A percentile compares a stretch with the other conserved stretches of the same genome.
phyloP scores from a whole-genome alignment of 2,113 vertebrate genomes.

The Ellobius talpinus region DNA sequence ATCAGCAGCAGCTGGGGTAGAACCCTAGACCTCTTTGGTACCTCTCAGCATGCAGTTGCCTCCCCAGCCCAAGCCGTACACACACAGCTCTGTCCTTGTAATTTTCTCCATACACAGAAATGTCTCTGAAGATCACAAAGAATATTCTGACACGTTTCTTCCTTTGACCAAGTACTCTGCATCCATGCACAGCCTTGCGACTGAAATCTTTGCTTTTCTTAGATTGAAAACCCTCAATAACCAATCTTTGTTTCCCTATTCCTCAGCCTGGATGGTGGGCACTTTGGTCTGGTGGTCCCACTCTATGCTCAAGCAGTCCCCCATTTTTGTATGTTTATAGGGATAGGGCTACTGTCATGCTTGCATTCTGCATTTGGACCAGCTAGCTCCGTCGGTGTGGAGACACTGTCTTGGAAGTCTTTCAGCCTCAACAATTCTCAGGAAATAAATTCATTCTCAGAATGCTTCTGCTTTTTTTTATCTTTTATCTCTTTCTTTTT shows the following conservation, averaged over 20 bases:
- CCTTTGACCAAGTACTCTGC: conserved; percentile 48
- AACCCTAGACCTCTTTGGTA: neutral
- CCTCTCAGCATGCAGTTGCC: neutral
- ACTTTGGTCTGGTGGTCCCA: neutral
- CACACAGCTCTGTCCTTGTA: neutral
- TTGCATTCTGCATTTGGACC: conserved; percentile 43
- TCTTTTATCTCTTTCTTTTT: neutral
- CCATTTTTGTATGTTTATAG: conserved; percentile 10
- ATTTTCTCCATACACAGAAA: neutral
- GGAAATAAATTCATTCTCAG: conserved; percentile 41
- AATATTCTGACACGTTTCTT: conserved; percentile 48
- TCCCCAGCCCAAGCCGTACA: neutral
- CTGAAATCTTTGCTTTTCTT: conserved; percentile 38
- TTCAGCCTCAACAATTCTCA: neutral
- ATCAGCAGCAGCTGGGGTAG: neutral
- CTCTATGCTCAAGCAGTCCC: neutral
- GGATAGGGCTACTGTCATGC: neutral
- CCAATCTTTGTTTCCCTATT: conserved; percentile 13
- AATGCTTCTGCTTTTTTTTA: neutral
- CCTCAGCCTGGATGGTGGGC: neutral
- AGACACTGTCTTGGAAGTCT: neutral
- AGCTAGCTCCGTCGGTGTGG: conserved; percentile 25
- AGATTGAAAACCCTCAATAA: conserved; percentile 64
- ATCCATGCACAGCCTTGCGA: neutral
- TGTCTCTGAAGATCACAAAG: conserved; percentile 7